A percentile compares a stretch with the other conserved stretches of the same genome.
phyloP scores from a whole-genome alignment of 2,797 vertebrate species.

The Manis pentadactyla region DNA sequence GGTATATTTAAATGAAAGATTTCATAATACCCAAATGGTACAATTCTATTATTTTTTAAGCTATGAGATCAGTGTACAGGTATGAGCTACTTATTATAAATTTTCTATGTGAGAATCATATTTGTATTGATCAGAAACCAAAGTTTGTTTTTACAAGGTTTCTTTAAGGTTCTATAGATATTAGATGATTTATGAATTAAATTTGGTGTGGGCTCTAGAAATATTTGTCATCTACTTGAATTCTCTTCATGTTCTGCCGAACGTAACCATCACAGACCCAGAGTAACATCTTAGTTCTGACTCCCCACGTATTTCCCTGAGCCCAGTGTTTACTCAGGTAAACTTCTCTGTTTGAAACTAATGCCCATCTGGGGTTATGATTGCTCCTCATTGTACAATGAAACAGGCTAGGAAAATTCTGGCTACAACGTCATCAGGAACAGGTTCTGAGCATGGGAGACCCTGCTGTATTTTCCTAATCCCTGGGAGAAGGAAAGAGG shows the following conservation, averaged over 20 bases:
- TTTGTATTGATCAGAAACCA: background rate
- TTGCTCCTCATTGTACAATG: background rate
- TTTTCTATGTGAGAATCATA: background rate
- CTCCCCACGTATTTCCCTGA: background rate
- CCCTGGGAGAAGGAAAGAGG: background rate
- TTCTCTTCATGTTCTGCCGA: conserved; percentile 28
- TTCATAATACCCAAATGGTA: background rate
- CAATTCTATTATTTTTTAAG: background rate
- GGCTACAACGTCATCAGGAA: background rate
- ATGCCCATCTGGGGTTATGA: background rate
- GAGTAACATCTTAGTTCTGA: background rate
- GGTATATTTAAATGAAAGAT: background rate
- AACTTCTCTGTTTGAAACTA: background rate
- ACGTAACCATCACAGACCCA: background rate
- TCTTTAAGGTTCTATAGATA: background rate
- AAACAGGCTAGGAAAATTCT: background rate
- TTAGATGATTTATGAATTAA: background rate
- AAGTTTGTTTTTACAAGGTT: background rate
- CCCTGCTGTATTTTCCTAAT: background rate
- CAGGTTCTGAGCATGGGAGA: background rate
- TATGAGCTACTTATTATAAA: background rate
- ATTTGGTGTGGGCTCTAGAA: background rate
- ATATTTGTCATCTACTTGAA: background rate
- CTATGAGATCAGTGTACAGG: background rate
- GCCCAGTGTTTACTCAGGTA: background rate